Evolutionary conservation across 1,140 invertebrate species (phyloP), one percentile per base, ranked within the genome.

Genomic region (Matsumurasca onukii): DNA sequence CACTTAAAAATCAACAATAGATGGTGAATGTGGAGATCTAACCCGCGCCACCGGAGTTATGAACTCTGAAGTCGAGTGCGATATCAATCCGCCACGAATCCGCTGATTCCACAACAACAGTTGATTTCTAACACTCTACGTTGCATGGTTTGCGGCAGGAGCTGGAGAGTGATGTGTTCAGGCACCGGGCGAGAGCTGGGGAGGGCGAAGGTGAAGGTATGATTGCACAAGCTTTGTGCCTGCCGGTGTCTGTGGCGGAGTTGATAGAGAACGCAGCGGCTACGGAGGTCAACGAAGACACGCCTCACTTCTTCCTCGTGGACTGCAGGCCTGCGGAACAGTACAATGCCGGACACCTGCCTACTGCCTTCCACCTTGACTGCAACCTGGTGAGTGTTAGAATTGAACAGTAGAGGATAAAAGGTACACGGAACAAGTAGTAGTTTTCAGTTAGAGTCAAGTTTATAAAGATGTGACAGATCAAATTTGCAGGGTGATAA

Each of bases 311-410:
- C 80, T 99, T 99, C 82, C 85, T 99, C 25, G 95, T 99, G 3
- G 98, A 99, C 80, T 98, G 96, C 80, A 84, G 97, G 75, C 94
- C 97, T 17, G 90, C 95, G 0, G 95, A 98, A 71, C 96, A 98
- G 75, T 99, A 98, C 77, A 98, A 98, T 82, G 89, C 90, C 70
- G 97, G 97, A 0, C 96, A 98, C 82, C 85, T 99, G 71, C 91
- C 93, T 1, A 98, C 95, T 59, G 97, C 98, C 49, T 99, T 99
- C 83, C 97, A 98, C 82, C 84, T 99, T 29, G 97, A 99, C 82
- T 96, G 95, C 76, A 95, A 95, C 81, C 83, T 98, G 75, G 89
- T 91, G 78, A 78, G 80, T 78, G n/a, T 20, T 45, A 45, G 9
- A 9, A n/a, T 45, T 9, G 9, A 45, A 45, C n/a, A 45, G 9